A percentile compares a stretch with the other conserved stretches of the same genome.
Evolutionary conservation across 2,888 invertebrate species (phyloP).

Genomic region (Schizaphis graminum): DNA sequence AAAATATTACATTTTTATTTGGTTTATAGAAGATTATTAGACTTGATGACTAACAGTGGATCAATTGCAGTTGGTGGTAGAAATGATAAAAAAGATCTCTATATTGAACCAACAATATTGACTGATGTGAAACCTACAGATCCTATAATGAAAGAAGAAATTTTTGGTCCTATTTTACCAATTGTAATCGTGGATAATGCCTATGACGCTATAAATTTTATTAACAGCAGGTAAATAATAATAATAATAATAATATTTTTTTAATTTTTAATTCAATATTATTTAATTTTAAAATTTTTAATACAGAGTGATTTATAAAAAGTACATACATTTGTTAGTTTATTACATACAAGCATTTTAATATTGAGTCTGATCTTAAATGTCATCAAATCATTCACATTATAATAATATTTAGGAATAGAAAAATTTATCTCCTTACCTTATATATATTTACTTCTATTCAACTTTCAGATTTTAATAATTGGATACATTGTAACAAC

Average conservation of each 20-base stretch:
- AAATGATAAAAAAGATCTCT: conserved; percentile 80
- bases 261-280: background rate
- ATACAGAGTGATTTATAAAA: background rate
- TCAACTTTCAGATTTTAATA: background rate
- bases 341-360: background rate
- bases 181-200: conserved; percentile 86
- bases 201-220: conserved; percentile 92
- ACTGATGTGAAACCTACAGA: conserved; percentile 82
- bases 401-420: background rate
- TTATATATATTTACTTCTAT: background rate
- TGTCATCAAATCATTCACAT: background rate
- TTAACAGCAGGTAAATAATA: conserved; percentile 81
- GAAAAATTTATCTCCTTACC: background rate
- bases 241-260: background rate
- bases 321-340: background rate
- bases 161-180: conserved; percentile 96
- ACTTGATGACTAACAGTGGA: conserved; percentile 78
- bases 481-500: background rate
- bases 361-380: background rate
- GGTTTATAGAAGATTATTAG: conserved; percentile 78
- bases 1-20: conserved; percentile 3
- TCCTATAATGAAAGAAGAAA: conserved; percentile 89
- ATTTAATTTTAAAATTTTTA: background rate
- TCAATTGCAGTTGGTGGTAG: conserved; percentile 86
- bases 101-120: conserved; percentile 88